Base-by-base conservation (phyloP, 2,797 vertebrate genomes). In the Pseudochromis fuscus region DNA sequence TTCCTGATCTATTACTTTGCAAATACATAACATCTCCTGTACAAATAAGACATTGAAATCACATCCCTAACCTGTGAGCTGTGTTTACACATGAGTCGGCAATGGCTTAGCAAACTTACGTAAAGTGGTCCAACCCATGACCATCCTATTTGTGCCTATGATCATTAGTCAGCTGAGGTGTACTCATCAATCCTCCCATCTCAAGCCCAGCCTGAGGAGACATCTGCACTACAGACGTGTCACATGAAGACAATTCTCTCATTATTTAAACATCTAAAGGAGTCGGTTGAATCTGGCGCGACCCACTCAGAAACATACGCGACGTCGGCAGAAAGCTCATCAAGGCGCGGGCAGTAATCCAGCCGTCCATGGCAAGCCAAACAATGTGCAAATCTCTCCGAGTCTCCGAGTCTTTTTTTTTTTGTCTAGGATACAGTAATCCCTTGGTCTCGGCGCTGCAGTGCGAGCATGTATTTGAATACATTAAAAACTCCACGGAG, bases 381-480 rank as follows among this genome's bases (percentile, higher is more conserved):
- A 88, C 87, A 88, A 86, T 78, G 79, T 65, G 62, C 72, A 72
- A 82, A 85, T 82, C 85, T 85, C 65, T 60, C 67, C 58, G 18
- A 83, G 75, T 81, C 84, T 75, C 57, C 6, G 30, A 77, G 85
- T 87, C 74, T 16, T 79, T 81, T 86, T 81, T 16, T 79, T 81
- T 86, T 81, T 85, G 83, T 88, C 79, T 81, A 16, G 76, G 78
- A 82, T 73, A 80, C 65, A 81, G 79, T 88, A 92, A 89, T 88
- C 87, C 88, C 76, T 24, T 40, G 70, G 81, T 80, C 81, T 82
- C 67, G 23, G 64, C 74, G 86, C 88, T 44, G 81, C 87, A 85
- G 82, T 38, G 75, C 48, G 77, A 88, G 87, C 80, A 81, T 84
- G 73, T 58, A 88, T 89, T 73, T 88, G 84, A 90, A 92, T 90